Percentiles rank a stretch among this genome's conserved stretches.
These are phyloP conservation scores for Cydia splendana DNA, from an alignment of 1,140 invertebrate genomes.

Conservation along the genomic window DNA sequence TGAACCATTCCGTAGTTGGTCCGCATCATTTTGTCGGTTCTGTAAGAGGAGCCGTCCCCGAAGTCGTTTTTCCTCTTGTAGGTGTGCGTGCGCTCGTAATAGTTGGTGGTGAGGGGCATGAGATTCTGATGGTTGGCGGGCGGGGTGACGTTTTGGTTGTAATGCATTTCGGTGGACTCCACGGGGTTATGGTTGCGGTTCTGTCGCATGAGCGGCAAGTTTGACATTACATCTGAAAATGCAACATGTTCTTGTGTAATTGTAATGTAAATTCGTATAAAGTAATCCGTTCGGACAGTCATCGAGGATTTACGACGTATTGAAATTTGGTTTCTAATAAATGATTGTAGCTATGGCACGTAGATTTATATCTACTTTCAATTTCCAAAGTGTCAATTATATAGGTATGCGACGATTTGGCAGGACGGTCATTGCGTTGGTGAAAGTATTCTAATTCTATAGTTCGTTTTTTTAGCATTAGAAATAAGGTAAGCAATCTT, in stretches of 20 bases:
- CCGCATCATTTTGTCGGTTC: slow-evolving; percentile 72
- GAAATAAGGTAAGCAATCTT: too few relatives aligned
- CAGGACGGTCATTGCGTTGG: too few relatives aligned
- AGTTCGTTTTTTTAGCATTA: too few relatives aligned
- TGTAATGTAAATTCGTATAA: not conserved
- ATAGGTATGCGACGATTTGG: too few relatives aligned
- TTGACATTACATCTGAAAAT: slow-evolving; percentile 68
- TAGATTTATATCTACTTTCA: too few relatives aligned
- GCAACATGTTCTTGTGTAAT: not conserved
- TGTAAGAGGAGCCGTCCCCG: slow-evolving; percentile 59
- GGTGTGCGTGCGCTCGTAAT: slow-evolving; percentile 64
- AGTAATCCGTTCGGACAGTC: too few relatives aligned
- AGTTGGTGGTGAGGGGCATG: slow-evolving; percentile 62
- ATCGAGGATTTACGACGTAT: too few relatives aligned
- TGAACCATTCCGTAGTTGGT: slow-evolving; percentile 67
- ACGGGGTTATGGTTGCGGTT: slow-evolving; percentile 63
- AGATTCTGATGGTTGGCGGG: slow-evolving; percentile 58
- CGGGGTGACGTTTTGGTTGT: slow-evolving; percentile 61
- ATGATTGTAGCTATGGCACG: too few relatives aligned
- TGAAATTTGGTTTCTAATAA: too few relatives aligned
- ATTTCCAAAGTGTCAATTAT: too few relatives aligned
- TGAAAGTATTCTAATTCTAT: too few relatives aligned
- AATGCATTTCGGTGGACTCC: slow-evolving; percentile 71
- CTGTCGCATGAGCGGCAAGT: slow-evolving; percentile 65
- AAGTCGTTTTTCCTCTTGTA: slow-evolving; percentile 74